Evolutionary conservation across 2,797 vertebrate genomes (phyloP), one percentile per base, ranked within the genome.

Genomic region (Enoplosus armatus): DNA sequence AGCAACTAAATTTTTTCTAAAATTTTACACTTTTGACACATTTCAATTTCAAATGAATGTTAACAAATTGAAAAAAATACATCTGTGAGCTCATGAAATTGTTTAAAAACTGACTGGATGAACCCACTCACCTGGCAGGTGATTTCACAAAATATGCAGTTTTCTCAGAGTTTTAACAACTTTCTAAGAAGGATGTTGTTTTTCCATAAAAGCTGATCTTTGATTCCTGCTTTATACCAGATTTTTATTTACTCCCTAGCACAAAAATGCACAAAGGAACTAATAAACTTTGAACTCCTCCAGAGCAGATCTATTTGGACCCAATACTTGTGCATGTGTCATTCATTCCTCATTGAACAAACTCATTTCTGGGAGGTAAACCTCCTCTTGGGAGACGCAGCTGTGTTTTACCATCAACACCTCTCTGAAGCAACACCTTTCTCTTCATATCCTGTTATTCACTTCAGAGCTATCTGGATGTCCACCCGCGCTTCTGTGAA

Each of bases 371-470:
- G 41, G 33, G 16, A 75, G 26, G 54, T 33, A 73, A 86, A 82
- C 20, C 43, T 66, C 60, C 60, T 47, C 60, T 47, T 26, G 22
- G 50, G 59, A 80, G 22, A 43, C 27, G 59, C 79, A 84, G 73
- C 82, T 63, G 41, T 60, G 74, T 26, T 67, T 85, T 41, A 66
- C 35, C 77, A 77, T 76, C 69, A 62, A 31, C 53, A 18, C 6
- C 35, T 74, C 64, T 70, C 51, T 51, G 41, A 71, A 62, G 69
- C 14, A 26, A 51, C 33, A 62, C 62, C 71, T 72, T 60, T 63
- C 59, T 66, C 47, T 71, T 80, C 70, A 77, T 78, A 58, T 81
- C 63, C 47, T 83, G 27, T 77, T 77, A 55, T 83, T 80, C 50
- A 41, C 55, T 63, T 88, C 70, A 75, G n/a, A 85, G 78, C 56